Evolutionary conservation across 1,140 invertebrate genomes (phyloP), one percentile per base, ranked within the genome.

Genomic region (Artemia franciscana): DNA sequence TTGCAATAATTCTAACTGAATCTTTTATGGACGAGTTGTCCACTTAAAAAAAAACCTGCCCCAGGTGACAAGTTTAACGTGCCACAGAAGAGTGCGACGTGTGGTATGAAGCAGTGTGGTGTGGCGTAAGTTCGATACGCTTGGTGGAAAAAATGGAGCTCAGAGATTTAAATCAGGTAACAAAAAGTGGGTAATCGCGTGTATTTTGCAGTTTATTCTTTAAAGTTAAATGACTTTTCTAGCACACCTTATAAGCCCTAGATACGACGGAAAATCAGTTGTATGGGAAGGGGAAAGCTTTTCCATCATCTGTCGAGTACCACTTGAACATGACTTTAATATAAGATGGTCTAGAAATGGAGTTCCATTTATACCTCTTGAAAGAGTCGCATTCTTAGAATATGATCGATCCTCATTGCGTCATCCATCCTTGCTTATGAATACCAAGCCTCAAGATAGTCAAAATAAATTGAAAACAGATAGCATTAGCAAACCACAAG

Each of bases 331-430:
- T 18, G 59, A 59, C 2, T 58, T 58, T 12, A 23, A 25, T 24
- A 59, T 64, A 18, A 59, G 58, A 28, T 64, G 63, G 63, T 61
- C 63, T 23, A 62, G 26, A 26, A 61, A 64, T 57, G 60, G 61
- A 57, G 18, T 57, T 4, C 24, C 58, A 18, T 24, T 64, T 61
- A 27, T 26, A 23, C 60, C 60, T n/a, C 26, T 26, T 18, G 39
- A 51, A 51, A 12, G 39, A 51, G 39, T 3, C 12, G 39, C 39
- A 15, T 51, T 51, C 21, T 18, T 51, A 18, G 39, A 51, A 3
- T 51, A 51, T 18, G 39, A 51, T 15, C 39, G 12, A 1, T 51
- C 39, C 1, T 51, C 39, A 12, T 12, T 51, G 12, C 39, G 39
- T 51, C 39, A 51, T 3, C 39, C 39, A 12, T 51, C 39, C 2